These are phyloP conservation scores for Dermolepida albohirtum DNA, from an alignment of 2,888 invertebrate genomes.

Conservation along the genomic window DNA sequence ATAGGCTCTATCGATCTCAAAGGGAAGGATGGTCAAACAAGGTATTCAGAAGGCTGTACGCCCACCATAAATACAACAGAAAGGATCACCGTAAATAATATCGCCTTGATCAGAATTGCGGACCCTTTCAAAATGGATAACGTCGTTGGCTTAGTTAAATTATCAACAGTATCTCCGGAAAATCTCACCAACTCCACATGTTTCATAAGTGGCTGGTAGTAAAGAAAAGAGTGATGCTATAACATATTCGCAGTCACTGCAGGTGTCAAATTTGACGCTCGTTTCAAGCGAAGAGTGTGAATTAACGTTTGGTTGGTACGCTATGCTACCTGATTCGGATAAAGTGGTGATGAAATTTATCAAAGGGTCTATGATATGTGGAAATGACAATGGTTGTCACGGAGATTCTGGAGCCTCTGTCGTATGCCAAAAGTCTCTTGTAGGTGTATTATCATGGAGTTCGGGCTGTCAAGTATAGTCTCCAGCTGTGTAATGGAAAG, in stretches of 20 bases:
- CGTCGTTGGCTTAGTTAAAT: background rate
- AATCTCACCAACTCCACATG: background rate
- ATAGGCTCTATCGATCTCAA: background rate
- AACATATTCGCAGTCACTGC: background rate
- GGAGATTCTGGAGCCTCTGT: no score
- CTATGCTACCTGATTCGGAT: background rate
- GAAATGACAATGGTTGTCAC: no score
- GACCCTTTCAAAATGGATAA: background rate
- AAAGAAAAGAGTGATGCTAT: background rate
- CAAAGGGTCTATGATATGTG: no score
- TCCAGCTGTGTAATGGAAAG: background rate
- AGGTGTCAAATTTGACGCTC: conserved; percentile 2
- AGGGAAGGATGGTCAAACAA: background rate
- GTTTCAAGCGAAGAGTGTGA: background rate
- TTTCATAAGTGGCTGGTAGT: conserved; percentile 14
- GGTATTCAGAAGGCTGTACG: background rate
- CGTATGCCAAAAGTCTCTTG: no score
- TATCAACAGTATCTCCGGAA: background rate
- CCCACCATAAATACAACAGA: background rate
- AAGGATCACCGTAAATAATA: background rate
- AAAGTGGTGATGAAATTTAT: no score
- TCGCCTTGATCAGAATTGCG: background rate
- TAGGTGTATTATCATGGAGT: background rate
- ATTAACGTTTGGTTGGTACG: background rate
- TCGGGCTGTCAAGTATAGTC: background rate